Percentiles rank a stretch among this genome's conserved stretches.
These are phyloP conservation scores for Crotophaga sulcirostris DNA, from an alignment of 2,113 vertebrate species.

Conservation along the genomic window DNA sequence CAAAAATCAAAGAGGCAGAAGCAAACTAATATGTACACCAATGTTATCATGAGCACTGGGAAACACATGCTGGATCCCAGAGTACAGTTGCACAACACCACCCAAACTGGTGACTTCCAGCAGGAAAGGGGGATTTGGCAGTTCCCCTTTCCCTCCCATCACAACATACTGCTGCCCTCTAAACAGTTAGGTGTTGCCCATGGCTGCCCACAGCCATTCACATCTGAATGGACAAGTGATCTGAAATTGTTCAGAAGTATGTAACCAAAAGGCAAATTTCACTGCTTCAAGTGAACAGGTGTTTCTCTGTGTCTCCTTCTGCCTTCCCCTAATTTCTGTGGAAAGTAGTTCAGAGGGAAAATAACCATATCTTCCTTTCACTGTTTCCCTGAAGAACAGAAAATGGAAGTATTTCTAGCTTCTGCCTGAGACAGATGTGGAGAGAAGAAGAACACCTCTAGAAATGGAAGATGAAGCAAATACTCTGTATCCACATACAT, in stretches of 20 bases:
- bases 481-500: neutral
- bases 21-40: neutral
- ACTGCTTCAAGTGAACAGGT: neutral
- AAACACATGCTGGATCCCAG: neutral
- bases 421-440: neutral
- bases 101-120: neutral
- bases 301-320: neutral
- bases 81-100: neutral
- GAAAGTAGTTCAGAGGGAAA: neutral
- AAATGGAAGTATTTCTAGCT: neutral
- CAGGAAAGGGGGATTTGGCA: neutral
- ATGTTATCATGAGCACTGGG: neutral
- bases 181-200: neutral
- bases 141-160: neutral
- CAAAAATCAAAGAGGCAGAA: neutral
- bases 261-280: neutral
- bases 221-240: neutral
- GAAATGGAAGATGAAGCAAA: neutral
- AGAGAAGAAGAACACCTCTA: neutral
- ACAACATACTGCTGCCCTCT: neutral
- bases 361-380: neutral
- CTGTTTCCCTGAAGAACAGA: neutral
- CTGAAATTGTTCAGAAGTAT: neutral
- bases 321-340: neutral
- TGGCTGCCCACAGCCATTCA: neutral